Base-by-base conservation (phyloP, 1,140 invertebrate genomes). In the Anastatus disparis region DNA sequence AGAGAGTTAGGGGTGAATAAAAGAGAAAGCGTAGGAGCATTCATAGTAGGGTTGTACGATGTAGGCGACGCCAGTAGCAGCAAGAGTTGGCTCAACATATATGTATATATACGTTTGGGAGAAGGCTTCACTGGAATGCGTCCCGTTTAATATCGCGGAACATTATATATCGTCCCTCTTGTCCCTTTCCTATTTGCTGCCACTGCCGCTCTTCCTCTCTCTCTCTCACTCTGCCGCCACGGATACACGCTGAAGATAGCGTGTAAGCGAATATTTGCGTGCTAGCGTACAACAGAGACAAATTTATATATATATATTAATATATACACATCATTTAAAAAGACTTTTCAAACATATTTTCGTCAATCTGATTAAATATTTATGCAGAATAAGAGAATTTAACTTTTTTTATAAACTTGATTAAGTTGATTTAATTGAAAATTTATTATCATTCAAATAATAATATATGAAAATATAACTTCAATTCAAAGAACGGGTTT, bases 101-200 rank as follows among this genome's bases (percentile, higher is more conserved):
- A n/a, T n/a, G n/a, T n/a, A n/a, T n/a, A n/a, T n/a, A n/a, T n/a
- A n/a, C n/a, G n/a, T n/a, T n/a, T n/a, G n/a, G n/a, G n/a, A n/a
- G n/a, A n/a, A n/a, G 80, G 82, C 80, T 82, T 79, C 76, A 75
- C 78, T 85, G 84, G 84, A 85, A 86, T 86, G 84, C 82, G 81
- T 81, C 80, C 83, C 83, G 83, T 86, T 86, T 85, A 85, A 86
- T 86, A 85, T 85, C 84, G 82, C 79, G 80, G 83, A 85, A 86
- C 84, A 85, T 86, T 85, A 86, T 84, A 85, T 86, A 85, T 85
- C 82, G 84, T 78, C 77, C 80, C 76, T 80, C 81, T 81, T 81
- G 79, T 80, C 79, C 80, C 79, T 81, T 77, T 73, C 75, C 66
- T 73, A 66, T 65, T 70, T 72, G 69, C 68, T 40, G 35, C 70